Conservation (phyloP, 1,140 invertebrate species). For the Drosophila serrata region DNA sequence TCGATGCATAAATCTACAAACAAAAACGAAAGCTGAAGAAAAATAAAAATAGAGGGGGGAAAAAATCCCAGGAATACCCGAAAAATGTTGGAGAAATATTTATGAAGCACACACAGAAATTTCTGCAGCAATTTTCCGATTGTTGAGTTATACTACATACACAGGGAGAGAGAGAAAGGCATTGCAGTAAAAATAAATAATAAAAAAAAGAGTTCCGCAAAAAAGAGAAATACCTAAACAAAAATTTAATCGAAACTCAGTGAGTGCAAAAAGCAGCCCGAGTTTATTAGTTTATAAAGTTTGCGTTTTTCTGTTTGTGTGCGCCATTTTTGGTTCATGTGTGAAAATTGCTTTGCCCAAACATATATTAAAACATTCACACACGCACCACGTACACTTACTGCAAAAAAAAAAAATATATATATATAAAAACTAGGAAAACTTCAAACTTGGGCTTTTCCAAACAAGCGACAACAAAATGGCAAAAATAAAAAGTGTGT, state of each 20-base stretch:
- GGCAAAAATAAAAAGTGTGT: conserved; percentile 37
- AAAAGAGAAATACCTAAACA: conserved; percentile 49
- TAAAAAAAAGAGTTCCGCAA: conserved; percentile 27
- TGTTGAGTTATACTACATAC: conserved; percentile 30
- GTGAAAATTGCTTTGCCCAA: conserved; percentile 59
- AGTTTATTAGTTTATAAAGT: conserved; percentile 64
- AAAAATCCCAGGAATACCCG: not conserved
- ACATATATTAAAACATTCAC: conserved; percentile 39
- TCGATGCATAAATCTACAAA: conserved; percentile 39
- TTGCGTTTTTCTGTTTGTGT: conserved; percentile 45
- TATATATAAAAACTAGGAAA: conserved; percentile 33
- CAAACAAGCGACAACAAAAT: conserved; percentile 25
- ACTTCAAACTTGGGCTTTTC: conserved; percentile 42
- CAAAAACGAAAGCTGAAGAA: conserved; percentile 3
- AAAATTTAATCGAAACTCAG: conserved; percentile 49
- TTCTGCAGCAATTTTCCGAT: conserved; percentile 50
- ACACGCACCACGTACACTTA: not conserved
- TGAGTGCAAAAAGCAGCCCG: conserved; percentile 13
- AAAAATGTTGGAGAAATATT: conserved; percentile 55
- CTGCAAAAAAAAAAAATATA: no score
- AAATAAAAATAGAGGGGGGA: not conserved
- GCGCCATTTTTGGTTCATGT: conserved; percentile 42
- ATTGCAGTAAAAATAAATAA: conserved; percentile 6
- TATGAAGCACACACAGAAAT: conserved; percentile 49
- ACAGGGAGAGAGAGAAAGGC: not conserved